phyloP scores from a whole-genome alignment of 2,888 invertebrate species.

The Daptonema setosum region DNA sequence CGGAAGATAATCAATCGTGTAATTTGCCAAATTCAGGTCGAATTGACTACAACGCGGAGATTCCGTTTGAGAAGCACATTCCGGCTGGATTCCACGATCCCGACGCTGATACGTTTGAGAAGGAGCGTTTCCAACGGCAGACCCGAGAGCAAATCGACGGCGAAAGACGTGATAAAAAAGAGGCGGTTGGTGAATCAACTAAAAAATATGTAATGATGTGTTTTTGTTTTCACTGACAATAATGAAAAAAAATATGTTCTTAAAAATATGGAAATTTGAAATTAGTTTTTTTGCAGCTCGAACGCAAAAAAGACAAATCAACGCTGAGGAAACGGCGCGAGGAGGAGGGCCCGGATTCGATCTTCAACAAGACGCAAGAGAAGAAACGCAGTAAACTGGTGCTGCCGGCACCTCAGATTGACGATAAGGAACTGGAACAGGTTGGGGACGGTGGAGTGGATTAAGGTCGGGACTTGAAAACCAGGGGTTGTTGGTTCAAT shows the following conservation, averaged over 20 bases:
- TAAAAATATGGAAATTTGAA: too few relatives aligned
- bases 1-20: too few relatives aligned
- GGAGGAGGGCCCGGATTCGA: slow-evolving; percentile 58
- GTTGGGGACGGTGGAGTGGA: too few relatives aligned
- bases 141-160: slow-evolving; percentile 67
- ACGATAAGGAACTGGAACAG: slow-evolving; percentile 48
- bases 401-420: slow-evolving; percentile 82
- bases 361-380: slow-evolving; percentile 46
- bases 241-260: too few relatives aligned
- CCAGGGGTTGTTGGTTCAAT: too few relatives aligned
- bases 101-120: slow-evolving; percentile 43
- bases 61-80: slow-evolving; percentile 48
- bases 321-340: slow-evolving; percentile 57
- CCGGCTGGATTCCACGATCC: slow-evolving; percentile 74
- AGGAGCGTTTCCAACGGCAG: slow-evolving; percentile 46
- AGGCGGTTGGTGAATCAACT: slow-evolving; percentile 62
- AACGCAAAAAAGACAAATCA: slow-evolving; percentile 77
- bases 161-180: slow-evolving; percentile 64
- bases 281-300: slow-evolving; percentile 44
- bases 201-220: too few relatives aligned
- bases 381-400: slow-evolving; percentile 83
- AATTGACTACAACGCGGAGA: slow-evolving; percentile 81
- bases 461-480: too few relatives aligned
- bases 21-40: slow-evolving; percentile 45
- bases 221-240: too few relatives aligned